These are phyloP conservation scores for Hymenochirus boettgeri DNA, from an alignment of 2,113 vertebrate species.

Conservation along the genomic window DNA sequence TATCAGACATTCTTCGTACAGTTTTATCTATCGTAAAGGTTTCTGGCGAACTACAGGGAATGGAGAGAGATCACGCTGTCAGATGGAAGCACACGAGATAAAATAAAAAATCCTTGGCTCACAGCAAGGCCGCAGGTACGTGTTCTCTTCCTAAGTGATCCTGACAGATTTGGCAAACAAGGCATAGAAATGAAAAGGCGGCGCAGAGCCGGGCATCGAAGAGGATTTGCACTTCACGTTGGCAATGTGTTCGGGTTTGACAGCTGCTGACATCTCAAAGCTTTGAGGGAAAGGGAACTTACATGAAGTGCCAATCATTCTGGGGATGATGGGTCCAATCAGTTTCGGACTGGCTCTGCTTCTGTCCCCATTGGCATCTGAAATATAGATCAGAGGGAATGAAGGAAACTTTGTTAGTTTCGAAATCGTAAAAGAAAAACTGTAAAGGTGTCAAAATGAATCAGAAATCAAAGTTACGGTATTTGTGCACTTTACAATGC, in stretches of 20 bases:
- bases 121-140: slow-evolving; percentile 43
- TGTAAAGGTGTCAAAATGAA: slow-evolving; percentile 10
- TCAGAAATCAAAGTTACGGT: slow-evolving; percentile 6
- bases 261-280: slow-evolving; percentile 47
- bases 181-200: slow-evolving; percentile 18
- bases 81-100: neutral
- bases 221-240: slow-evolving; percentile 41
- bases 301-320: slow-evolving; percentile 58
- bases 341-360: slow-evolving; percentile 44
- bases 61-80: neutral
- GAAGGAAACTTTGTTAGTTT: neutral
- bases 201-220: slow-evolving; percentile 44
- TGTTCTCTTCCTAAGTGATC: neutral
- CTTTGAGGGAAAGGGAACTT: slow-evolving; percentile 59
- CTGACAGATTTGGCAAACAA: slow-evolving; percentile 51
- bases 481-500: neutral
- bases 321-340: slow-evolving; percentile 47
- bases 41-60: no score
- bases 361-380: slow-evolving; percentile 46
- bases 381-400: slow-evolving; percentile 48
- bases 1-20: no score
- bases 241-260: slow-evolving; percentile 49
- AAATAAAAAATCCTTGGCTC: slow-evolving; percentile 17
- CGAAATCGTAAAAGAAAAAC: neutral
- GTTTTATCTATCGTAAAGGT: no score